A percentile compares a stretch with the other conserved stretches of the same genome.
Evolutionary conservation across 2,113 vertebrate genomes (phyloP).

Genomic region (Prolemur simus): DNA sequence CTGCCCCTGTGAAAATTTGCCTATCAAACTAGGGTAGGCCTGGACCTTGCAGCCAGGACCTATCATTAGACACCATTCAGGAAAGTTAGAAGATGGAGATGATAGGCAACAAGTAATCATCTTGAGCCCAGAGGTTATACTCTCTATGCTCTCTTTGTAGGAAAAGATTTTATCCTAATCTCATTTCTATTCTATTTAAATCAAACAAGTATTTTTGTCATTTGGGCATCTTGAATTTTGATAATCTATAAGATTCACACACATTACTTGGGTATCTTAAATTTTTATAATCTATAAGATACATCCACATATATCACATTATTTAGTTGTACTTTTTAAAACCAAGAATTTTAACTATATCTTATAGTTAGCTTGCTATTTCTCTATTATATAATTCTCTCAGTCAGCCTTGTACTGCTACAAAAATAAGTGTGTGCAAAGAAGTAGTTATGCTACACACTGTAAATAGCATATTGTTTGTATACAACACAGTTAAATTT

Average conservation of each 20-base stretch:
- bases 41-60: not conserved
- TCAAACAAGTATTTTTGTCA: not conserved
- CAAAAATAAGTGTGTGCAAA: not conserved
- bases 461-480: conserved; percentile 2
- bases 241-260: not conserved
- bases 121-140: not conserved
- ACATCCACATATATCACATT: not conserved
- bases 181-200: not conserved
- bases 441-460: not conserved
- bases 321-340: not conserved
- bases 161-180: not conserved
- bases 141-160: not conserved
- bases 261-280: not conserved
- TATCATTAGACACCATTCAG: not conserved
- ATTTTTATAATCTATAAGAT: too few relatives aligned
- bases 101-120: not conserved
- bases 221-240: not conserved
- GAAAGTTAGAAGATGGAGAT: not conserved
- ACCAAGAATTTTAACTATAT: not conserved
- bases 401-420: not conserved
- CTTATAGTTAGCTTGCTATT: not conserved
- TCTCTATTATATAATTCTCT: not conserved
- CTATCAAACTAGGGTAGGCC: not conserved
- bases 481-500: conserved; percentile 10
- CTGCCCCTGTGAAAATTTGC: not conserved